Percentiles rank a stretch among this genome's conserved stretches.
Conservation (phyloP, 2,113 vertebrate genomes). For the Laterallus jamaicensis region DNA sequence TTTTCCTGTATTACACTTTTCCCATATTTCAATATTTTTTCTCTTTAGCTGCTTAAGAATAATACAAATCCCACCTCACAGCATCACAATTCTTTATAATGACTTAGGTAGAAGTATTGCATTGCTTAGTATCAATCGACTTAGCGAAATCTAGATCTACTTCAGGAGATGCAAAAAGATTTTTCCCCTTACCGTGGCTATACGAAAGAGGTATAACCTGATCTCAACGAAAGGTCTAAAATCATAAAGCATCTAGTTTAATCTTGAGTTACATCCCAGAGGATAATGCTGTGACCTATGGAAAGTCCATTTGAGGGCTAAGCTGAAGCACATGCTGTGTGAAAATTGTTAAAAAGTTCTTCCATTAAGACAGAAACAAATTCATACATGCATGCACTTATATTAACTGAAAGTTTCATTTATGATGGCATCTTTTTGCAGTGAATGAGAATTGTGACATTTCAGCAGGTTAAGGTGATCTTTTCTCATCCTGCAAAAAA, state of each 20-base stretch:
- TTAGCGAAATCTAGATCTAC: neutral
- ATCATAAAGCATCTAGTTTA: neutral
- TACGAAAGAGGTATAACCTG: neutral
- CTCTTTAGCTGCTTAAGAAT: neutral
- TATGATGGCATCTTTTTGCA: neutral
- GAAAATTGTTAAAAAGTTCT: neutral
- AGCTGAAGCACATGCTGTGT: neutral
- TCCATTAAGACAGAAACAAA: neutral
- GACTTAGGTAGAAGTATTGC: neutral
- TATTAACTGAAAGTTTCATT: neutral
- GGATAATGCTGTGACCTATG: neutral
- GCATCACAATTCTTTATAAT: neutral
- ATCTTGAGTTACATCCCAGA: neutral
- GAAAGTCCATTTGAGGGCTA: neutral
- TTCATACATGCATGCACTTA: neutral
- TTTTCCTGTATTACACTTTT: neutral
- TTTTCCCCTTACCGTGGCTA: neutral
- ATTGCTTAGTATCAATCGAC: neutral
- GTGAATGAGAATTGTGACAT: neutral
- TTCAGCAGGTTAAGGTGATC: neutral
- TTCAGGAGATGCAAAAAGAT: neutral
- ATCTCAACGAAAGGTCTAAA: neutral
- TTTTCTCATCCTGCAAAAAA: neutral
- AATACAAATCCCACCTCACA: neutral
- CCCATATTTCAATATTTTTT: neutral